Evolutionary conservation across 2,888 invertebrate species (phyloP).

Genomic region (Spilosoma lubricipeda): DNA sequence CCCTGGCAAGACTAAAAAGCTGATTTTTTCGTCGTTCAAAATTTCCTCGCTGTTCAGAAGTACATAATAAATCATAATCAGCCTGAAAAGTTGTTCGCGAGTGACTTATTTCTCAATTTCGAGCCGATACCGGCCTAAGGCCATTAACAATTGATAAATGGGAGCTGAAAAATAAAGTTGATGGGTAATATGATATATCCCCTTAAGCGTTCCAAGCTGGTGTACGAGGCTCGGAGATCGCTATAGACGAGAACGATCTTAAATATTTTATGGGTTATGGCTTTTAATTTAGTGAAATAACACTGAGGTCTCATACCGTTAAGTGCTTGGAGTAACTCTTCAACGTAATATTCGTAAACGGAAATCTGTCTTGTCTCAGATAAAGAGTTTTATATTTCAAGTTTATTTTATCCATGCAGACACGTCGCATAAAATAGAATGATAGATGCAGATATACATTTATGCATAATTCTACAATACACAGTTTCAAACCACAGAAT

Average conservation of each 20-base stretch:
- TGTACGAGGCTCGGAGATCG: conserved; percentile 24
- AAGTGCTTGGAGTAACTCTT: not conserved
- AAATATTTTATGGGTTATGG: not conserved
- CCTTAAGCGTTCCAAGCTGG: conserved; percentile 26
- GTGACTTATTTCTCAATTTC: conserved; percentile 70
- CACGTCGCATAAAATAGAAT: not conserved
- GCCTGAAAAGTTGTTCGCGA: conserved; percentile 59
- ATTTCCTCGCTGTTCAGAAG: conserved; percentile 45
- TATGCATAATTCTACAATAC: conserved; percentile 13
- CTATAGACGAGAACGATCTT: conserved; percentile 3
- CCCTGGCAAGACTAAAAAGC: conserved; percentile 23
- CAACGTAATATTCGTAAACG: not conserved
- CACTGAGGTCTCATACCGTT: not conserved
- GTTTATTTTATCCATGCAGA: not conserved
- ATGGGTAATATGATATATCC: conserved; percentile 49
- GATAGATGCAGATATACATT: not conserved
- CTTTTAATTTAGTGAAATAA: not conserved
- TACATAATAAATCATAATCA: conserved; percentile 68
- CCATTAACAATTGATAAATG: conserved; percentile 67
- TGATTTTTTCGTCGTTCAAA: conserved; percentile 44
- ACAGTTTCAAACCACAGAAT: conserved; percentile 9
- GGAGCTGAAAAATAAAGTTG: conserved; percentile 58
- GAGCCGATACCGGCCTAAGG: conserved; percentile 54
- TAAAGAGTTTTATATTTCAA: not conserved
- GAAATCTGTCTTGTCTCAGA: not conserved